Evolutionary conservation across 2,888 invertebrate species (phyloP).

Genomic region (Sphaerophoria taeniata): DNA sequence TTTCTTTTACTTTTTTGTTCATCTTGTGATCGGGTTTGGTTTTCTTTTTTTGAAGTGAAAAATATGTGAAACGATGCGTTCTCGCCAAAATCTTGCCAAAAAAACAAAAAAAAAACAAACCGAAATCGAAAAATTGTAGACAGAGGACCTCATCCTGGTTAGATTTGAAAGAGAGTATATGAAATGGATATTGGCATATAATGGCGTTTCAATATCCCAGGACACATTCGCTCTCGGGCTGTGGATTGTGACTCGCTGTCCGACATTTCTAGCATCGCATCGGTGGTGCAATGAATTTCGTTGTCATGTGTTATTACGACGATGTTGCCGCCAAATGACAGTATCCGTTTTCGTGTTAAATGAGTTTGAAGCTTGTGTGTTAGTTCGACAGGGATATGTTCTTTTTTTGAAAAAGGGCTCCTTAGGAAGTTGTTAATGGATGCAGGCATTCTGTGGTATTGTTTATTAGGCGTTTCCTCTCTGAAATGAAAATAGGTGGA

Average conservation of each 20-base stretch:
- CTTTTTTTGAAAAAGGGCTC: slow-evolving; percentile 10
- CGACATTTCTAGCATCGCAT: neutral
- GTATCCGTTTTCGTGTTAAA: slow-evolving; percentile 60
- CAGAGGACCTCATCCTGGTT: slow-evolving; percentile 6
- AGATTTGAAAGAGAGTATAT: slow-evolving; percentile 54
- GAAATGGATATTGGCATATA: slow-evolving; percentile 66
- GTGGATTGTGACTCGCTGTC: no score
- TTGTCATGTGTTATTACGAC: slow-evolving; percentile 65
- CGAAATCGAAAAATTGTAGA: neutral
- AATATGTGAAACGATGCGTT: slow-evolving; percentile 64
- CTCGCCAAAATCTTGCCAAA: slow-evolving; percentile 57
- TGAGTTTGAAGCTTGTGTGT: slow-evolving; percentile 32
- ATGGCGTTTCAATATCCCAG: slow-evolving; percentile 69
- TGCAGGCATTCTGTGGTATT: slow-evolving; percentile 18
- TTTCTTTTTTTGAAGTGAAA: slow-evolving; percentile 32
- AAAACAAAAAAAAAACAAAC: slow-evolving; percentile 22
- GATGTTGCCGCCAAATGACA: slow-evolving; percentile 66
- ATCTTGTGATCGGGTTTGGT: slow-evolving; percentile 9
- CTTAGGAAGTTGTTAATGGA: slow-evolving; percentile 45
- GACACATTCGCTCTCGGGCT: slow-evolving; percentile 8
- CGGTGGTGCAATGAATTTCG: slow-evolving; percentile 45
- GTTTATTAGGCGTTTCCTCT: neutral
- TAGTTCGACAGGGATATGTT: slow-evolving; percentile 28
- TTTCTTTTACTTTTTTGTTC: slow-evolving; percentile 52
- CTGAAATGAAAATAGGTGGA: neutral